Evolutionary conservation across 2,113 vertebrate genomes (phyloP), one percentile per base, ranked within the genome.

Genomic region (Pycnonotus jocosus): DNA sequence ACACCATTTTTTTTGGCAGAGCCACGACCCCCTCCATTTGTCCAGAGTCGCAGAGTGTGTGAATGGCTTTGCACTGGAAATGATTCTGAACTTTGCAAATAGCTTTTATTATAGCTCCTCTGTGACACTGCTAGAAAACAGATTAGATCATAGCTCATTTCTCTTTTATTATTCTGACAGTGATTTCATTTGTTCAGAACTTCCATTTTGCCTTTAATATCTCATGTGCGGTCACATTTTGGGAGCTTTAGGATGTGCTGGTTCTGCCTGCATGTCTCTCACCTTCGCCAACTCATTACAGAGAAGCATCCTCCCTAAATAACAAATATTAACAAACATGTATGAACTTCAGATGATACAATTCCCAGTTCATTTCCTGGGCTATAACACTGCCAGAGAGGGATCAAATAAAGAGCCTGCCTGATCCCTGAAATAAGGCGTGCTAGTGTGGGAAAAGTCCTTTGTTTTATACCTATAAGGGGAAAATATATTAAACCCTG

Each of bases 1-100:
- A 95, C 81, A 88, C 81, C 95, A 85, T 89, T 93, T 93, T 97
- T 97, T 97, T 97, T 98, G 96, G 96, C 97, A 97, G 86, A 93
- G 81, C 85, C 88, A 84, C 91, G 93, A 93, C 94, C 94, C 94
- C 96, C 96, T 97, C 96, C 95, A 96, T 96, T 97, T 98, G 96
- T 98, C 97, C 97, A 98, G 96, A 98, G 96, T 79, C 53, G 23
- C 97, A 97, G 84, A 96, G 92, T 97, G 92, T 97, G 93, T 94
- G 97, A 97, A 97, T 97, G 97, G 96, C 94, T 97, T 97, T 97
- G 95, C 96, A 96, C 86, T 96, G 97, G 93, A 97, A 98, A 98
- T 97, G 95, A 97, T 95, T 97, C 95, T 95, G 95, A 97, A 97
- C 95, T 96, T 96, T 98, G 95, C 96, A 97, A 97, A 96, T 97